Base-by-base conservation (phyloP, 2,113 vertebrate genomes). In the Theristicus caerulescens region DNA sequence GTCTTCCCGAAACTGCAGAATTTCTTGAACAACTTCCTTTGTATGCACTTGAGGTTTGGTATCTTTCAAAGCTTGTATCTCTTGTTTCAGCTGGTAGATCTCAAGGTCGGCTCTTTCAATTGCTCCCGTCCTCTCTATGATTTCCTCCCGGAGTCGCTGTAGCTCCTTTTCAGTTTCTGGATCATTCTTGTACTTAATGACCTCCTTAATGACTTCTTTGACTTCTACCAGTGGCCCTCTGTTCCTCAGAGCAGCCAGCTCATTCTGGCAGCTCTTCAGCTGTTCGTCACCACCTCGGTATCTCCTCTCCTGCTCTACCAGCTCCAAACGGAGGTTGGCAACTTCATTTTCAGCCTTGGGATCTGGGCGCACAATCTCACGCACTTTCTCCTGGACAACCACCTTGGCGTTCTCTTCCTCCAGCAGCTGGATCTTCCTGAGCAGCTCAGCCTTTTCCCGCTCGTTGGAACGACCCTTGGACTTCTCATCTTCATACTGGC, bases 111-210 rank as follows among this genome's bases (percentile, higher is more conserved):
- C 98, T 91, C 99, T 98, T 94, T 99, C 99, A 1, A 98, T 99
- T 47, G 98, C 97, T 95, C 99, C 98, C 4, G 98, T 99, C 97
- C 99, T 99, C 88, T 99, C 99, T 17, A 99, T 98, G 25, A 99
- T 99, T 94, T 99, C 99, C 58, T 99, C 98, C n/a, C 99, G 96
- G 74, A 99, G 99, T 78, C 97, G 97, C 93, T 99, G 99, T 24
- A 99, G 98, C 96, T 99, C 99, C 77, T 98, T 97, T 97, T 99
- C 99, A 0, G 99, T 99, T 96, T 99, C 98, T 1, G 99, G 99
- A 94, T 99, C 99, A 0, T 98, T 99, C 88, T 99, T 99, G 95
- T 99, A 99, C 93, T 99, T 99, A 86, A 99, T 99, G 54, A 99
- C 99, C 93, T 99, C 99, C 94, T 99, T 99, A 42, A 99, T 99